Evolutionary conservation across 2,113 vertebrate species (phyloP), one percentile per base, ranked within the genome.

Genomic region (Heloderma charlesbogerti): DNA sequence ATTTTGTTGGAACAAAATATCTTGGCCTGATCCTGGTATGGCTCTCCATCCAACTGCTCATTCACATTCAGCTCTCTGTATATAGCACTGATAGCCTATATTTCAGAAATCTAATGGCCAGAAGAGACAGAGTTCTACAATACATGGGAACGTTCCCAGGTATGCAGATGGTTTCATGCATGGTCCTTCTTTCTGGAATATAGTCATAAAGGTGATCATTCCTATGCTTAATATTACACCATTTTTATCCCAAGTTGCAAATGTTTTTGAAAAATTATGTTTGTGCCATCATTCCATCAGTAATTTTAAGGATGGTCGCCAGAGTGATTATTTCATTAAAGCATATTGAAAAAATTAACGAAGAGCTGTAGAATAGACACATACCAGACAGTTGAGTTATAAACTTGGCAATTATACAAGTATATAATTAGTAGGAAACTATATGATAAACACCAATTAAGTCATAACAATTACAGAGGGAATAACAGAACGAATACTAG

Each of bases 371-470:
- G 25, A 93, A 91, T 3, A 92, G 43, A 34, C 60, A 90, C n/a
- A 31, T 85, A 94, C 88, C 1, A 93, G 83, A 72, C 80, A 90
- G 84, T 91, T 43, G 89, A 78, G 75, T 69, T 81, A 86, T 89
- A 93, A 93, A 94, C 40, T 95, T 93, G 88, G 72, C 72, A 92
- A 86, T 91, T 89, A 84, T 90, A 51, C 75, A 95, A 94, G 89
- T 54, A 84, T 93, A 72, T 94, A 95, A 94, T 96, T 96, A 95
- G 79, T 34, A 67, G 4, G 82, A 16, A 83, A 40, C 90, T 89
- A 91, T 87, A 93, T 79, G 92, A 96, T 93, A 94, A 96, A 94
- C 82, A 94, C 63, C 63, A 94, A 94, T 94, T 93, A 94, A 93
- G 54, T 29, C 45, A 88, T 74, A 94, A 95, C 80, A 95, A 93